A percentile compares a stretch with the other conserved stretches of the same genome.
Evolutionary conservation across 2,797 vertebrate species (phyloP).

Genomic region (Philypnodon macrostomus): DNA sequence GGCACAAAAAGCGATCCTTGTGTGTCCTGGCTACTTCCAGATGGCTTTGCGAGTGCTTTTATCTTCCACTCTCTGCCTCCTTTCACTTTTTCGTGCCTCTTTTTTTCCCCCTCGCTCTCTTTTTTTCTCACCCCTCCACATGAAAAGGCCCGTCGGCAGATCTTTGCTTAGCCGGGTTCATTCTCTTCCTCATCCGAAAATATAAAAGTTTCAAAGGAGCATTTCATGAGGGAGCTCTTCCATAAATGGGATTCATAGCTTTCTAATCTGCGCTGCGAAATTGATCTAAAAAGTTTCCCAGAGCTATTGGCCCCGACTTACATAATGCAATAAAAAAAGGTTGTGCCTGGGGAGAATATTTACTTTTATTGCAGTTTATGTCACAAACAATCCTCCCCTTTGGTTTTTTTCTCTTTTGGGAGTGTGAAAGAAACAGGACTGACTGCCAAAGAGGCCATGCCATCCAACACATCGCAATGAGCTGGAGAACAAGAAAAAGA

Average conservation of each 20-base stretch:
- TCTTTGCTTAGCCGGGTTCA: slow-evolving; percentile 76
- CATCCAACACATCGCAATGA: slow-evolving; percentile 25
- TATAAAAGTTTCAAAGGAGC: slow-evolving; percentile 81
- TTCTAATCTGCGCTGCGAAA: slow-evolving; percentile 83
- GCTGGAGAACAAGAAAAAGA: slow-evolving; percentile 18
- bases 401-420: slow-evolving; percentile 25
- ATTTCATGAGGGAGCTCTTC: slow-evolving; percentile 80
- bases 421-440: slow-evolving; percentile 31
- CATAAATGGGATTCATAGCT: slow-evolving; percentile 84
- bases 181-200: slow-evolving; percentile 78
- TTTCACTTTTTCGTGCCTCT: slow-evolving; percentile 63
- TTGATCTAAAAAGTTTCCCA: slow-evolving; percentile 84
- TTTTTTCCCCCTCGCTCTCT: slow-evolving; percentile 23
- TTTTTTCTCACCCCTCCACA: slow-evolving; percentile 53
- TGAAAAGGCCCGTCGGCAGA: slow-evolving; percentile 80
- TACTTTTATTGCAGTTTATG: slow-evolving; percentile 75
- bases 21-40: slow-evolving; percentile 83
- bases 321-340: slow-evolving; percentile 74
- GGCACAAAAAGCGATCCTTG: slow-evolving; percentile 81
- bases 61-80: slow-evolving; percentile 69
- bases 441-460: slow-evolving; percentile 19
- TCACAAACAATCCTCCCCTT: slow-evolving; percentile 60
- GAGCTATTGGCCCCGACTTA: slow-evolving; percentile 77
- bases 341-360: slow-evolving; percentile 72
- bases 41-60: slow-evolving; percentile 81